Evolutionary conservation across 2,888 invertebrate genomes (phyloP).

Genomic region (Dasypolia templi): DNA sequence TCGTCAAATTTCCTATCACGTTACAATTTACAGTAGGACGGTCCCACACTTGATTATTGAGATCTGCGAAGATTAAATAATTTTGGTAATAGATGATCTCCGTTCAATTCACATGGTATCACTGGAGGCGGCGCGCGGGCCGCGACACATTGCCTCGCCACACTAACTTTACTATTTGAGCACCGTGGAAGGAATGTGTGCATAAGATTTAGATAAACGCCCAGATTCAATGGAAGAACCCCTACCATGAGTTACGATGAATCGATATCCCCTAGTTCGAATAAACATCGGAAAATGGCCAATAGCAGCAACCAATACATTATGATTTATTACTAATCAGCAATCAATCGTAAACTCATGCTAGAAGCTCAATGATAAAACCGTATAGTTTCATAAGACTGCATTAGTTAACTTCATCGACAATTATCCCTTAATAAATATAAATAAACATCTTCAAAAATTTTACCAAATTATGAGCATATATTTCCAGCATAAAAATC

Average conservation of each 20-base stretch:
- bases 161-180: constrained; percentile 88
- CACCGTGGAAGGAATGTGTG: constrained; percentile 93
- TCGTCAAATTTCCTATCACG: constrained; percentile 84
- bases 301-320: constrained; percentile 34
- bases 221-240: constrained; percentile 65
- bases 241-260: constrained; percentile 51
- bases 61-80: constrained; percentile 84
- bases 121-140: constrained; percentile 75
- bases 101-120: constrained; percentile 84
- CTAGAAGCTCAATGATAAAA: constrained; percentile 64
- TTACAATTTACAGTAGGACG: constrained; percentile 88
- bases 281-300: constrained; percentile 36
- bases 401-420: constrained; percentile 78
- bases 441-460: constrained; percentile 90
- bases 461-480: constrained; percentile 90
- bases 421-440: constrained; percentile 85
- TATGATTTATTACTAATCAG: not conserved
- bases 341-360: constrained; percentile 59
- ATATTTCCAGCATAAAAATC: constrained; percentile 88
- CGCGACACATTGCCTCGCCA: constrained; percentile 69
- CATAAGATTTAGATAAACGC: constrained; percentile 81
- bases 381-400: constrained; percentile 82
- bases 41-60: constrained; percentile 88
- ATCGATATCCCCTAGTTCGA: not conserved
- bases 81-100: constrained; percentile 78